Evolutionary conservation across 2,113 vertebrate species (phyloP).

Genomic region (Willisornis vidua): DNA sequence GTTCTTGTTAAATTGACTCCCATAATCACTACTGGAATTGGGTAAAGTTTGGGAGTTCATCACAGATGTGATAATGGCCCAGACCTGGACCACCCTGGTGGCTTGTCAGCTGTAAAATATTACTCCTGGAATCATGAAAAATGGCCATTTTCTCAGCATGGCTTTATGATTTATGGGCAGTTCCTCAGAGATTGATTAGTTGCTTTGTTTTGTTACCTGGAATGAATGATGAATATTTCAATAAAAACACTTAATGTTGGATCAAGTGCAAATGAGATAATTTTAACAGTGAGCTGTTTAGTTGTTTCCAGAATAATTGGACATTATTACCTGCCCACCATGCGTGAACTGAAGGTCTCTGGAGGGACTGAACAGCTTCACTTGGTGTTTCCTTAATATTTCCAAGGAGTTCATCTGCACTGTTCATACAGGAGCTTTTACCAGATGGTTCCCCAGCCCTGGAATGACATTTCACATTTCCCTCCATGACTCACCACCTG

Average conservation of each 20-base stretch:
- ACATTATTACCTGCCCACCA: conserved; percentile 74
- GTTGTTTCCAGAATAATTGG: conserved; percentile 72
- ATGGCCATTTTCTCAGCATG: conserved; percentile 67
- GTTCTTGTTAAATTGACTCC: not conserved
- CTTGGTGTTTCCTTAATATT: conserved; percentile 64
- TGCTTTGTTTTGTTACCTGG: conserved; percentile 71
- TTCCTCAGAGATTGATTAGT: conserved; percentile 67
- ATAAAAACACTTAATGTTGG: conserved; percentile 56
- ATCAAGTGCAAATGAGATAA: conserved; percentile 67
- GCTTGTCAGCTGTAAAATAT: conserved; percentile 70
- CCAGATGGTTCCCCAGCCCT: conserved; percentile 68
- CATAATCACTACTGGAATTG: not conserved
- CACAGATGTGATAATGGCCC: conserved; percentile 43
- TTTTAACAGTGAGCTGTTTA: conserved; percentile 65
- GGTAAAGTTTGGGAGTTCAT: not conserved
- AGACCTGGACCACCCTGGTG: conserved; percentile 61
- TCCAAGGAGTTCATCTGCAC: conserved; percentile 62
- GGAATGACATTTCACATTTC: conserved; percentile 66
- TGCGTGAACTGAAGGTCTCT: conserved; percentile 70
- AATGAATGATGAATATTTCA: conserved; percentile 72
- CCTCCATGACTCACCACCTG: conserved; percentile 40
- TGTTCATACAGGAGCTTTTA: conserved; percentile 28
- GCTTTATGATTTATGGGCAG: conserved; percentile 76
- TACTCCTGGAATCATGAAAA: conserved; percentile 68
- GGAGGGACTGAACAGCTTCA: conserved; percentile 59